A percentile compares a stretch with the other conserved stretches of the same genome.
phyloP scores from a whole-genome alignment of 2,888 invertebrate genomes.

The Epirrhoe tristata region DNA sequence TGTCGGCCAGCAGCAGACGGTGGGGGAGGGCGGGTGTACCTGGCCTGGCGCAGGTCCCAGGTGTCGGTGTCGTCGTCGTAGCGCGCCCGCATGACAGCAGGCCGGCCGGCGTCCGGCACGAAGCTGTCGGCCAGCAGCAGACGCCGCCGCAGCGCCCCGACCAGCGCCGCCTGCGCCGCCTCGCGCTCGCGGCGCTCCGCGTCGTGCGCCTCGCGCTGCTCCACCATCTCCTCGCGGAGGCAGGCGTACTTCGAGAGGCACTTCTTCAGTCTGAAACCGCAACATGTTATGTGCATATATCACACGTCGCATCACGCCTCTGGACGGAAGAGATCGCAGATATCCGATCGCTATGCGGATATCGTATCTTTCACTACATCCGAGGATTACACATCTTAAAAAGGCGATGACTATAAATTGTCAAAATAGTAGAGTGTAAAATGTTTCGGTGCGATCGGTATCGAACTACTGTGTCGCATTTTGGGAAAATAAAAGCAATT shows the following conservation, averaged over 20 bases:
- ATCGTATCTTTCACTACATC: too few relatives aligned
- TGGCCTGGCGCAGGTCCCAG: constrained; percentile 61
- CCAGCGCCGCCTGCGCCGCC: constrained; percentile 92
- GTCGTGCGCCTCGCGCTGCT: constrained; percentile 92
- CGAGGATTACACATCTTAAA: too few relatives aligned
- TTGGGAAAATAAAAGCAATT: background rate
- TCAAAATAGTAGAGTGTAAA: background rate
- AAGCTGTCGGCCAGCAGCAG: constrained; percentile 96
- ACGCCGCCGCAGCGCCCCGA: constrained; percentile 95
- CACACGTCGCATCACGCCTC: too few relatives aligned
- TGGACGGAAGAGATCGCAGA: too few relatives aligned
- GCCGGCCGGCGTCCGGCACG: constrained; percentile 87
- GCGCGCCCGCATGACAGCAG: constrained; percentile 86
- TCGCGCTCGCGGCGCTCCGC: constrained; percentile 96
- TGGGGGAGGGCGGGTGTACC: background rate
- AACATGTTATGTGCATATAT: too few relatives aligned
- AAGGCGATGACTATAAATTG: too few relatives aligned
- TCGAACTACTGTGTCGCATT: background rate
- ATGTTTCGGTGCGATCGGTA: background rate
- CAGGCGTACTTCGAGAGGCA: constrained; percentile 93
- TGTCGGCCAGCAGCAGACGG: too few relatives aligned
- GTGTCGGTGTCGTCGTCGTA: constrained; percentile 71
- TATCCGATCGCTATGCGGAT: too few relatives aligned
- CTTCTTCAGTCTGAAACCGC: constrained; percentile 90
- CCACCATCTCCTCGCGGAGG: constrained; percentile 79